These are phyloP conservation scores for Epinephelus awoara DNA, from an alignment of 2,797 vertebrate genomes.

Conservation along the genomic window DNA sequence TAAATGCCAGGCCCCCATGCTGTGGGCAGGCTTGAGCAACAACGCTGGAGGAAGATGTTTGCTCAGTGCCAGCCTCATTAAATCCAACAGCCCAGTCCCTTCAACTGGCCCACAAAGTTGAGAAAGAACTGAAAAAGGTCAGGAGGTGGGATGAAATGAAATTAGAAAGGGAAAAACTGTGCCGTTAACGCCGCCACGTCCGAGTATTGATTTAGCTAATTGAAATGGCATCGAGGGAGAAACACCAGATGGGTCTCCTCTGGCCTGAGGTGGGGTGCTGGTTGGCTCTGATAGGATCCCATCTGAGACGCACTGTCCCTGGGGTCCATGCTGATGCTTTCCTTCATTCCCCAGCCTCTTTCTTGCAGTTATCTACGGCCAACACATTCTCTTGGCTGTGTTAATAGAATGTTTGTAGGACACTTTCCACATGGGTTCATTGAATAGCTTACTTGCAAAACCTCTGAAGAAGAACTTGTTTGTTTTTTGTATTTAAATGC, in stretches of 20 bases:
- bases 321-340: conserved; percentile 71
- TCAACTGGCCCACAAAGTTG: conserved; percentile 71
- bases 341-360: conserved; percentile 58
- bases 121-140: conserved; percentile 79
- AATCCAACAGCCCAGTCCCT: conserved; percentile 73
- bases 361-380: conserved; percentile 68
- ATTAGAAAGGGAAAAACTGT: conserved; percentile 78
- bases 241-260: conserved; percentile 81
- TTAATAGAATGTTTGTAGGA: conserved; percentile 53
- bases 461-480: conserved; percentile 13
- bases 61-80: conserved; percentile 83
- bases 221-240: conserved; percentile 84
- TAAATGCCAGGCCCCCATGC: conserved; percentile 79
- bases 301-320: conserved; percentile 75
- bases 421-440: conserved; percentile 40
- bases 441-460: conserved; percentile 13
- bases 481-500: conserved; percentile 10
- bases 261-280: conserved; percentile 79
- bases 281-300: conserved; percentile 78
- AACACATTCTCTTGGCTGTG: conserved; percentile 62
- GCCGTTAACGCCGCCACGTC: conserved; percentile 67
- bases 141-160: conserved; percentile 82
- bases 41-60: conserved; percentile 79
- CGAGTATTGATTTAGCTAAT: conserved; percentile 86
- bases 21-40: conserved; percentile 62